These are phyloP conservation scores for Diabrotica balteata DNA, from an alignment of 2,888 invertebrate species.

Conservation along the genomic window DNA sequence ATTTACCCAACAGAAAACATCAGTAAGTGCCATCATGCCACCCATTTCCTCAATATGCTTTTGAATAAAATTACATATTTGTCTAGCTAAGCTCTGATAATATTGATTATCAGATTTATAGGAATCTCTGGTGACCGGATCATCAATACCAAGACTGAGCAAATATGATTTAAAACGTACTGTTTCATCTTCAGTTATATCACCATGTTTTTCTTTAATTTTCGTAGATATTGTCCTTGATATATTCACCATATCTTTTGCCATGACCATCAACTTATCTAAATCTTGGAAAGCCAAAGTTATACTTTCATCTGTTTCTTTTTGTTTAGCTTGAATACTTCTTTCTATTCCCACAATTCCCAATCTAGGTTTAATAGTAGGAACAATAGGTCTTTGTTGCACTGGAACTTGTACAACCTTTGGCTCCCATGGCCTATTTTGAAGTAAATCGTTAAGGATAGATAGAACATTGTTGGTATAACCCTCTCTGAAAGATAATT, in stretches of 20 bases:
- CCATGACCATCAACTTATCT: constrained; percentile 91
- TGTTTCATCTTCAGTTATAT: constrained; percentile 97
- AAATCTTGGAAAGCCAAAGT: constrained; percentile 95
- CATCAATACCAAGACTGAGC: constrained; percentile 95
- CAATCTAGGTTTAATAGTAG: constrained; percentile 74
- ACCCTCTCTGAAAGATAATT: constrained; percentile 87
- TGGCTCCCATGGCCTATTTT: constrained; percentile 71
- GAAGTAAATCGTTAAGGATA: constrained; percentile 69
- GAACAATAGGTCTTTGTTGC: constrained; percentile 45
- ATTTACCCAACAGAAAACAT: constrained; percentile 96
- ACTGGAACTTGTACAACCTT: constrained; percentile 44
- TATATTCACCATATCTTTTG: constrained; percentile 95
- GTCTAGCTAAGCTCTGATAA: constrained; percentile 82
- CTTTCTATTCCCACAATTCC: constrained; percentile 98
- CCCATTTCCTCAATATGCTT: constrained; percentile 87
- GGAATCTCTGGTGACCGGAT: constrained; percentile 94
- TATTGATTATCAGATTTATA: constrained; percentile 87
- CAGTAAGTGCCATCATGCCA: constrained; percentile 95
- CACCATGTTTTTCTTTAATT: constrained; percentile 92
- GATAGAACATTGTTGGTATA: constrained; percentile 70
- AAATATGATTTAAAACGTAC: constrained; percentile 92
- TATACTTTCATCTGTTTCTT: constrained; percentile 91
- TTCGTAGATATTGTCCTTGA: constrained; percentile 92
- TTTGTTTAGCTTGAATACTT: constrained; percentile 87
- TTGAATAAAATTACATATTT: constrained; percentile 83